Percentiles rank a stretch among this genome's conserved stretches.
phyloP scores from a whole-genome alignment of 2,113 vertebrate species.

The Prolemur simus region DNA sequence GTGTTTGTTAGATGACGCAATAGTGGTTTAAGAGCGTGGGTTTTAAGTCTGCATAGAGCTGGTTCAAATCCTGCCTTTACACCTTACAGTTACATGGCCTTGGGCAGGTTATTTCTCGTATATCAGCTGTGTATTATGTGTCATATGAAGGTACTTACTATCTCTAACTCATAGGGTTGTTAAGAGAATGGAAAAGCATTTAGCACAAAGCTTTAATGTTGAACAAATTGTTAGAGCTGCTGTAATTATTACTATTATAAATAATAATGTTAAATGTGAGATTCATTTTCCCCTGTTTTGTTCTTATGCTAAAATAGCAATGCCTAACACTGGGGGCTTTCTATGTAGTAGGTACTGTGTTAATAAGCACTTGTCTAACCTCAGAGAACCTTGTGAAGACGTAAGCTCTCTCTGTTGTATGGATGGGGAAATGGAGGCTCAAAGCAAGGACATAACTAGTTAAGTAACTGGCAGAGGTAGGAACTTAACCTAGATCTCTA shows the following conservation, averaged over 20 bases:
- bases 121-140: not conserved
- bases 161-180: not conserved
- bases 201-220: not conserved
- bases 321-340: not conserved
- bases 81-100: not conserved
- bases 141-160: not conserved
- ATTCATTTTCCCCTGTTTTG: not conserved
- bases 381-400: not conserved
- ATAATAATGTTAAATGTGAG: not conserved
- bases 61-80: not conserved
- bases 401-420: not conserved
- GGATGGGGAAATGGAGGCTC: not conserved
- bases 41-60: not conserved
- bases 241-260: not conserved
- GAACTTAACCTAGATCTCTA: not conserved
- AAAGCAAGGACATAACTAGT: not conserved
- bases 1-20: not conserved
- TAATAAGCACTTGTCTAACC: not conserved
- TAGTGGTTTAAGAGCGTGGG: not conserved
- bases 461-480: not conserved
- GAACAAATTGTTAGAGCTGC: not conserved
- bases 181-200: not conserved
- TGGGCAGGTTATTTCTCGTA: not conserved
- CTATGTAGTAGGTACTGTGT: not conserved
- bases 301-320: not conserved